These are phyloP conservation scores for Actinia tenebrosa DNA, from an alignment of 64 coral and sea anemone species.

Conservation along the genomic window DNA sequence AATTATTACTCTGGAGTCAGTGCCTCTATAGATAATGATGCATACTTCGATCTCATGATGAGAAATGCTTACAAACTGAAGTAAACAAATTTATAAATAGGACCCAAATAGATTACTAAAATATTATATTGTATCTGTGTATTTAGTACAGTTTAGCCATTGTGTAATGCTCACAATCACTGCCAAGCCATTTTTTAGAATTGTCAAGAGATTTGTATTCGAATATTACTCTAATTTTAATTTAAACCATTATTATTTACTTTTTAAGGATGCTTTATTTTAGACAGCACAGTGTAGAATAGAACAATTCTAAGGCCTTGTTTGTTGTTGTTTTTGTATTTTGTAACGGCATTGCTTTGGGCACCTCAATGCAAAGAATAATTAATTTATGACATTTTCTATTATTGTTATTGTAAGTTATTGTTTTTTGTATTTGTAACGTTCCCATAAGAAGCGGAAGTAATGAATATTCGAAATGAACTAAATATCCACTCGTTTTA, in stretches of 20 bases:
- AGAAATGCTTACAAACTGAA: conserved; percentile 96
- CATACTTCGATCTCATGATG: conserved; percentile 99
- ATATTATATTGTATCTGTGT: neutral
- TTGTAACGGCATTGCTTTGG: no score
- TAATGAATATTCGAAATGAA: neutral
- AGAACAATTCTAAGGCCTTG: no score
- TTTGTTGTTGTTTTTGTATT: no score
- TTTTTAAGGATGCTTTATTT: no score
- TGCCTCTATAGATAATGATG: conserved; percentile 96
- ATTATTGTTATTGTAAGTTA: no score
- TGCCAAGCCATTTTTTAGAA: neutral
- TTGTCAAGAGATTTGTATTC: neutral
- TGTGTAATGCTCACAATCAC: neutral
- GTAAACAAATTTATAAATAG: conserved; percentile 5
- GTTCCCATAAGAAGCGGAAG: no score
- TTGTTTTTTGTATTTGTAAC: no score
- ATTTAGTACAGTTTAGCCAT: neutral
- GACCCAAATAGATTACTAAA: neutral
- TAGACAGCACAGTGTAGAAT: no score
- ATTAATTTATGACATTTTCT: no score
- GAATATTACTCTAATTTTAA: no score
- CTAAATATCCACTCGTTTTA: neutral
- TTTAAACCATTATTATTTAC: no score
- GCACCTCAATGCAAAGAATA: no score
- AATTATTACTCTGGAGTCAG: conserved; percentile 98